Conservation (phyloP, 2,888 invertebrate species). For the Ornithoptera alexandrae region DNA sequence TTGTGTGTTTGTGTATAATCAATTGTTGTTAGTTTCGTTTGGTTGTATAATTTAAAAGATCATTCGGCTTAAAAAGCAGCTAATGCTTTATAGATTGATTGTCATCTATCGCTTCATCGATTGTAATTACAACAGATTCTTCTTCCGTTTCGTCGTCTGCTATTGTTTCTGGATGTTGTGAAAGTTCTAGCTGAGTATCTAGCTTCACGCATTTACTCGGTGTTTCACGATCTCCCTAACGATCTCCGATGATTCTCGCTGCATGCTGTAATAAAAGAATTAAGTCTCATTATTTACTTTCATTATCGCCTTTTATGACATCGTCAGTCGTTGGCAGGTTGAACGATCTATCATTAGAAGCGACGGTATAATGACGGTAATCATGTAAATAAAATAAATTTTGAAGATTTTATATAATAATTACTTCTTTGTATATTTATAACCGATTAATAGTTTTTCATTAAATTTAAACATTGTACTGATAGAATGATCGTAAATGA, state of each 20-base stretch:
- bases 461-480: too few relatives aligned
- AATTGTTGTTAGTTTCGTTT: neutral
- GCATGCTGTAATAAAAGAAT: constrained; percentile 49
- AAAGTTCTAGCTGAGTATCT: constrained; percentile 4
- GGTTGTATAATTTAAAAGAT: too few relatives aligned
- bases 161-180: constrained; percentile 1
- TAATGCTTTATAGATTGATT: too few relatives aligned
- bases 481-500: too few relatives aligned
- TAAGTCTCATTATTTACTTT: constrained; percentile 41
- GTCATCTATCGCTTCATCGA: too few relatives aligned
- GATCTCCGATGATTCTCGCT: constrained; percentile 38
- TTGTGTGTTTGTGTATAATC: neutral
- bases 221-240: constrained; percentile 39
- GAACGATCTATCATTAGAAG: constrained; percentile 8
- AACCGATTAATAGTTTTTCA: too few relatives aligned
- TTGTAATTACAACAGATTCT: neutral
- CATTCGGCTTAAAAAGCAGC: too few relatives aligned
- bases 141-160: neutral
- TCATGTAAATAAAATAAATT: too few relatives aligned
- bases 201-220: constrained; percentile 26
- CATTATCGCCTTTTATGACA: constrained; percentile 30
- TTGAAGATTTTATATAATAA: too few relatives aligned
- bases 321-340: constrained; percentile 10
- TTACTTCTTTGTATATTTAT: too few relatives aligned
- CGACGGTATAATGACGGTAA: too few relatives aligned